phyloP scores from a whole-genome alignment of 1,140 invertebrate genomes.

The Campoletis sonorensis region DNA sequence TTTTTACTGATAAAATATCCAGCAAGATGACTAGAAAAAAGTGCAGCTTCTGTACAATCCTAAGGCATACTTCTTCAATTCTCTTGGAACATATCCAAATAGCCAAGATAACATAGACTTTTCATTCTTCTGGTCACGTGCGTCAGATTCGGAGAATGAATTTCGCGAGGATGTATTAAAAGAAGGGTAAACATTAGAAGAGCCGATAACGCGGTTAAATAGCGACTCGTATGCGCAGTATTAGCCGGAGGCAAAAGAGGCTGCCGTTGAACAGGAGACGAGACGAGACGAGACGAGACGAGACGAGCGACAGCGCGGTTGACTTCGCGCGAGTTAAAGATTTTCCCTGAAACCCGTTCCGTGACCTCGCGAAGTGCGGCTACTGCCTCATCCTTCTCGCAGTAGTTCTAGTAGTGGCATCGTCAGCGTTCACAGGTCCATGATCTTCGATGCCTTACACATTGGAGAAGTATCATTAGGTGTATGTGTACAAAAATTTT shows the following conservation, averaged over 20 bases:
- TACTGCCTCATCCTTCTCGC: slow-evolving; percentile 40
- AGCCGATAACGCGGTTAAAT: slow-evolving; percentile 28
- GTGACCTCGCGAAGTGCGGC: slow-evolving; percentile 58
- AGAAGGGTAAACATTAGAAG: slow-evolving; percentile 31
- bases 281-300: neutral
- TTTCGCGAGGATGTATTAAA: slow-evolving; percentile 33
- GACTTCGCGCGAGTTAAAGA: slow-evolving; percentile 51
- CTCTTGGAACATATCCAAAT: neutral
- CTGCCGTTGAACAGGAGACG: slow-evolving; percentile 1
- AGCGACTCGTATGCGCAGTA: slow-evolving; percentile 17
- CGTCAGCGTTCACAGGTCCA: slow-evolving; percentile 12
- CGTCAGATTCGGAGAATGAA: neutral
- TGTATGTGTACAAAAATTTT: neutral
- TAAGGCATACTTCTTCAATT: neutral
- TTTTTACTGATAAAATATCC: neutral
- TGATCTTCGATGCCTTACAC: slow-evolving; percentile 49
- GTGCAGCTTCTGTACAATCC: neutral
- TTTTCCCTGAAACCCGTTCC: slow-evolving; percentile 69
- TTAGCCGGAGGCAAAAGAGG: slow-evolving; percentile 37
- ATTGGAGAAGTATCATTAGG: neutral
- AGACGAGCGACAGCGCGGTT: slow-evolving; percentile 18
- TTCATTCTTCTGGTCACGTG: neutral
- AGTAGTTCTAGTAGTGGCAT: neutral
- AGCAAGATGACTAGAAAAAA: neutral
- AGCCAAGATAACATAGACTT: neutral